Conservation (phyloP, 2,797 vertebrate species). For the Parauchenoglanis ngamensis region DNA sequence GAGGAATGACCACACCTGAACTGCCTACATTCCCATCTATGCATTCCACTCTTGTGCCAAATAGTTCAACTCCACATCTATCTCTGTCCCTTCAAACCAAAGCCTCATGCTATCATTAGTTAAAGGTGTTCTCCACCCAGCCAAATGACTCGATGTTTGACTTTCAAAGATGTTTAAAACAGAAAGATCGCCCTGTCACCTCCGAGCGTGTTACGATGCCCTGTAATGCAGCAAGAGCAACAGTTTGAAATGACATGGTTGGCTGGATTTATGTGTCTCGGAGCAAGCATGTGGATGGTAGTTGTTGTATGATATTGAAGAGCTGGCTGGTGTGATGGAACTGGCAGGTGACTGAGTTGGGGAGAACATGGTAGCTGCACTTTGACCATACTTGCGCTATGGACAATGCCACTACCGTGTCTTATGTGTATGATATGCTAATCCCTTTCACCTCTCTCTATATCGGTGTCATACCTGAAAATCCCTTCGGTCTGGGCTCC, state of each 20-base stretch:
- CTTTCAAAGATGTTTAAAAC: neutral
- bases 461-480: constrained; percentile 72
- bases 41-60: neutral
- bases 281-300: constrained; percentile 6
- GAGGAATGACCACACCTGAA: constrained; percentile 20
- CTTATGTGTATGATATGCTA: neutral
- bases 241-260: neutral
- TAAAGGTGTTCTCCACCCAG: neutral
- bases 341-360: neutral
- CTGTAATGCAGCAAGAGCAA: neutral
- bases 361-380: neutral
- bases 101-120: neutral
- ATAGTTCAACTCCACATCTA: neutral
- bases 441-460: neutral
- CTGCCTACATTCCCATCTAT: neutral
- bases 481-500: constrained; percentile 81
- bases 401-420: neutral
- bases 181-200: neutral
- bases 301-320: neutral
- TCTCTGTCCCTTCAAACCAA: neutral
- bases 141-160: neutral
- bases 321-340: neutral
- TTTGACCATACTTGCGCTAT: neutral
- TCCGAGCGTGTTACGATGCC: no score
- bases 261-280: no score